Evolutionary conservation across 2,797 vertebrate species (phyloP).

Genomic region (Gobio occitaniae): DNA sequence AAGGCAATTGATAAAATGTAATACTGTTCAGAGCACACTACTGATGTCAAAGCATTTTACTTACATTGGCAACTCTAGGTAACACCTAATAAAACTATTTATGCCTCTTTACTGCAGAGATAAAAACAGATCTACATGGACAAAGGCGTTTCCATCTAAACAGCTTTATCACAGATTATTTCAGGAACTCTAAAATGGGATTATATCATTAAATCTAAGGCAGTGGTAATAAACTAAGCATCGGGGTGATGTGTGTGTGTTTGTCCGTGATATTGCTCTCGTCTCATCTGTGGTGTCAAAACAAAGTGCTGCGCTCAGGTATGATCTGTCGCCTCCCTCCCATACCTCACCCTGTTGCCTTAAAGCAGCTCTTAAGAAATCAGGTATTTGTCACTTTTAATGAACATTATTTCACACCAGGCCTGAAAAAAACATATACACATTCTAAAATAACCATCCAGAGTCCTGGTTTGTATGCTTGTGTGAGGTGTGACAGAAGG

Average conservation of each 20-base stretch:
- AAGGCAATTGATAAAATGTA: not conserved
- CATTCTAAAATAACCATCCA: constrained; percentile 63
- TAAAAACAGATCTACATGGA: constrained; percentile 57
- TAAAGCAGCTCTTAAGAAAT: constrained; percentile 66
- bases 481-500: constrained; percentile 68
- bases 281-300: constrained; percentile 58
- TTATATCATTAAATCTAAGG: constrained; percentile 35
- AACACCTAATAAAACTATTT: constrained; percentile 25
- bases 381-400: constrained; percentile 79
- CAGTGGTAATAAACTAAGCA: constrained; percentile 50
- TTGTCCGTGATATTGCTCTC: constrained; percentile 53
- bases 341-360: constrained; percentile 68
- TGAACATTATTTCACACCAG: constrained; percentile 77
- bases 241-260: constrained; percentile 57
- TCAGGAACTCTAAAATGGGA: constrained; percentile 47
- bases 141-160: constrained; percentile 41
- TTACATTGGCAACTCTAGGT: not conserved
- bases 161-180: constrained; percentile 47
- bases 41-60: not conserved
- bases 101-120: constrained; percentile 37
- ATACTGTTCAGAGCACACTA: not conserved
- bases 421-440: constrained; percentile 72
- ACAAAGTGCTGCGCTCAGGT: constrained; percentile 49
- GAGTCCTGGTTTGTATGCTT: constrained; percentile 50
- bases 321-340: constrained; percentile 47